phyloP scores from a whole-genome alignment of 2,113 vertebrate species.

The Guaruba guarouba region DNA sequence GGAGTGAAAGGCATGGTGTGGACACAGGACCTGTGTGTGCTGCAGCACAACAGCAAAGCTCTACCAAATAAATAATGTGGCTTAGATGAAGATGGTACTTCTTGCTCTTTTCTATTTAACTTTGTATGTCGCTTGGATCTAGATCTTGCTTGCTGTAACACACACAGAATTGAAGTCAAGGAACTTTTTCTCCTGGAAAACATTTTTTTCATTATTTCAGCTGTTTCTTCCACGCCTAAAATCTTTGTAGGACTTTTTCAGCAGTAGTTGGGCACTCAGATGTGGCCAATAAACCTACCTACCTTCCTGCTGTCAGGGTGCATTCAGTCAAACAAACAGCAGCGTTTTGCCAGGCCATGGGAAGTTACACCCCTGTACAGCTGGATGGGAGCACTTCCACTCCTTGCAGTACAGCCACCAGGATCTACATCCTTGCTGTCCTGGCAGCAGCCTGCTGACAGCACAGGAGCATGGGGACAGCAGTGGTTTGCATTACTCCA shows the following conservation, averaged over 20 bases:
- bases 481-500: not conserved
- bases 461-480: not conserved
- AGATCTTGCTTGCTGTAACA: not conserved
- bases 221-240: not conserved
- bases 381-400: not conserved
- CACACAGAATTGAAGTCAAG: not conserved
- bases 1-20: too few species aligned
- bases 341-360: not conserved
- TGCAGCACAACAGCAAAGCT: not conserved
- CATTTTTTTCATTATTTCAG: not conserved
- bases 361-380: not conserved
- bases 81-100: not conserved
- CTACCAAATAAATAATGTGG: not conserved
- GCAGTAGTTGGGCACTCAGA: not conserved
- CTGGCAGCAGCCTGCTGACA: not conserved
- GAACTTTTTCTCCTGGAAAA: not conserved
- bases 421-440: not conserved
- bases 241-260: not conserved
- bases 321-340: not conserved
- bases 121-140: not conserved
- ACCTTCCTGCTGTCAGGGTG: too few species aligned
- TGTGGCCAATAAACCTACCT: not conserved
- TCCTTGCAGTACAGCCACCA: not conserved
- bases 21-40: accelerated
- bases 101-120: not conserved